Evolutionary conservation across 2,113 vertebrate genomes (phyloP), one percentile per base, ranked within the genome.

Genomic region (Pteronura brasiliensis): DNA sequence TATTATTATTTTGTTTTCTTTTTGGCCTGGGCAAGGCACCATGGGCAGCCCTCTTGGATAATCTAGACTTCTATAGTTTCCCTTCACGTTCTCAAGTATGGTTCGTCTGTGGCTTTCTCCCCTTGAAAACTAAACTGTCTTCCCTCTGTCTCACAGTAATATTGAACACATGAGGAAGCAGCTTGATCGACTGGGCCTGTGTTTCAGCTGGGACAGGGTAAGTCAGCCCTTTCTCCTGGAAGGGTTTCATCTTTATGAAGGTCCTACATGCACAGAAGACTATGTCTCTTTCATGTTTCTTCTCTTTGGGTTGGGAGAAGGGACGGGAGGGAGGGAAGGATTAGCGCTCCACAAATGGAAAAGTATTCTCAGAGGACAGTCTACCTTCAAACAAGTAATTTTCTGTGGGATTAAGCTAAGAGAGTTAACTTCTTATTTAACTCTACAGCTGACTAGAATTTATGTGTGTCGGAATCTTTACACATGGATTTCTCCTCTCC

Each of bases 191-290:
- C 99, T 99, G 17, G 99, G 99, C 77, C 99, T 99, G 77, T 99
- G 99, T 97, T 99, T 99, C 98, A 99, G 99, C 91, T 99, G 99
- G 99, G 99, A 99, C 81, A 98, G 99, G 99, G 99, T 99, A 98
- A 99, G 99, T 98, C 77, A 21, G 63, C 77, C 63, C 21, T 71
- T 20, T 74, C 13, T 95, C 85, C 90, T 36, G 59, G 7, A 61
- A 72, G 29, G 34, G 13, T 44, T 7, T 65, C 12, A 11, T 87
- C 39, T 63, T 44, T 11, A 27, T 0, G 12, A 6, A 29, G 57
- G 42, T 36, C 34, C 21, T 7, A 21, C 5, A 3, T 31, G 18
- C 36, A 2, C 1, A 3, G 18, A 13, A 13, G 42, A 29, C 27
- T 13, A 44, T 31, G 29, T 27, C 11, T 4, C 15, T 63, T 34